Evolutionary conservation across 2,113 vertebrate species (phyloP).

Genomic region (Budorcas taxicolor): DNA sequence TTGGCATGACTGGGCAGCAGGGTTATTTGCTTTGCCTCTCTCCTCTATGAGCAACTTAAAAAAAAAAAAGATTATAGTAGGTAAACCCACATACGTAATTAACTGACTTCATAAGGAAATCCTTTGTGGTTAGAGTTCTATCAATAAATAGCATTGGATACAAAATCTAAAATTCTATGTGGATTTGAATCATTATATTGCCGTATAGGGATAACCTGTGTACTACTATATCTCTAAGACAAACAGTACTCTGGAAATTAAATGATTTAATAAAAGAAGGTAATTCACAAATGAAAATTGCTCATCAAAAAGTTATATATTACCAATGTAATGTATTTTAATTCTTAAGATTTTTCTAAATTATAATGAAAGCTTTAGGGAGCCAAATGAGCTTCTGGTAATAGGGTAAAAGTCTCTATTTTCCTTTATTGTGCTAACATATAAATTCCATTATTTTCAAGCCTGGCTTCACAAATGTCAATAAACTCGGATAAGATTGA

Average conservation of each 20-base stretch:
- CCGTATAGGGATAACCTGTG: background rate
- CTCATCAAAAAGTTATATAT: background rate
- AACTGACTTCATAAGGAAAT: slow-evolving; percentile 25
- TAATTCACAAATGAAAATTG: slow-evolving; percentile 5
- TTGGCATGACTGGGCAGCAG: background rate
- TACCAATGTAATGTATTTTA: background rate
- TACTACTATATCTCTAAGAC: background rate
- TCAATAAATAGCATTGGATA: background rate
- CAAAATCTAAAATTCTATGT: background rate
- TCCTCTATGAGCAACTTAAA: background rate
- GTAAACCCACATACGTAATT: background rate
- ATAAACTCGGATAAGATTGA: background rate
- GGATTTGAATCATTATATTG: background rate
- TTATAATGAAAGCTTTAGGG: background rate
- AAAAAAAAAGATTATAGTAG: background rate
- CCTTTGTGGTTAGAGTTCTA: slow-evolving; percentile 6
- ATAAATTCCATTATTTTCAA: background rate
- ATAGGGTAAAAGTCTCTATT: background rate
- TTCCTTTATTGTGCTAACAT: background rate
- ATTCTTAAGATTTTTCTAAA: slow-evolving; percentile 14
- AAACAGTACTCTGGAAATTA: slow-evolving; percentile 29
- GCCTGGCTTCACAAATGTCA: background rate
- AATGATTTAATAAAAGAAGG: slow-evolving; percentile 17
- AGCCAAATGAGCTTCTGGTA: background rate
- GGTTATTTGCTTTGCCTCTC: background rate